Conservation (phyloP, 1,140 invertebrate species). For the Zaprionus inermis region DNA sequence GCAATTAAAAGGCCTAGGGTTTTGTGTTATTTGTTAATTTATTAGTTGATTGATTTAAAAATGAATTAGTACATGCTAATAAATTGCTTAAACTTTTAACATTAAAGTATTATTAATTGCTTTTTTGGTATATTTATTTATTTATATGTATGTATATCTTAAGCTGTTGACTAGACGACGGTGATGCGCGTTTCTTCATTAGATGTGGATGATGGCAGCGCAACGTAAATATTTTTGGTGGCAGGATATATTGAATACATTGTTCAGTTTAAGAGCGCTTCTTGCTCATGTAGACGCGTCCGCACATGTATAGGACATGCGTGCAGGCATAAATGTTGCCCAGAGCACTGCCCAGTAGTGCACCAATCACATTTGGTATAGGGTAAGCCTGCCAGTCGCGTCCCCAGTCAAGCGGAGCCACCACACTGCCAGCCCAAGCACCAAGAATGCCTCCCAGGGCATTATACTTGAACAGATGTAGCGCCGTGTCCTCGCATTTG, state of each 20-base stretch:
- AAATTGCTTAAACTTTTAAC: conserved; percentile 78
- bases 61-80: conserved; percentile 66
- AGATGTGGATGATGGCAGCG: conserved; percentile 60
- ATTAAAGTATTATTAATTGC: conserved; percentile 73
- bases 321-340: conserved; percentile 84
- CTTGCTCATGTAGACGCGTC: conserved; percentile 77
- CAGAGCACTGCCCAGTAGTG: conserved; percentile 86
- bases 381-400: conserved; percentile 91
- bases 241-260: conserved; percentile 66
- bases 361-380: conserved; percentile 88
- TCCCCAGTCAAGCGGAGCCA: conserved; percentile 94
- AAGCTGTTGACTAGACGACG: conserved; percentile 72
- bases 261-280: conserved; percentile 61
- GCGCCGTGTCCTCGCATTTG: conserved; percentile 74
- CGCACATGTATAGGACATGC: conserved; percentile 74
- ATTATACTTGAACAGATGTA: conserved; percentile 84
- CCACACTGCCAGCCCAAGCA: conserved; percentile 91
- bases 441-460: conserved; percentile 87
- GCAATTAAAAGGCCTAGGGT: not conserved
- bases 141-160: conserved; percentile 46
- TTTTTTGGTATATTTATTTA: conserved; percentile 59
- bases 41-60: conserved; percentile 73
- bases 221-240: conserved; percentile 58
- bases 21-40: conserved; percentile 65
- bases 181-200: conserved; percentile 43